Evolutionary conservation across 2,888 invertebrate genomes (phyloP).

Genomic region (Zaprionus lineosus): DNA sequence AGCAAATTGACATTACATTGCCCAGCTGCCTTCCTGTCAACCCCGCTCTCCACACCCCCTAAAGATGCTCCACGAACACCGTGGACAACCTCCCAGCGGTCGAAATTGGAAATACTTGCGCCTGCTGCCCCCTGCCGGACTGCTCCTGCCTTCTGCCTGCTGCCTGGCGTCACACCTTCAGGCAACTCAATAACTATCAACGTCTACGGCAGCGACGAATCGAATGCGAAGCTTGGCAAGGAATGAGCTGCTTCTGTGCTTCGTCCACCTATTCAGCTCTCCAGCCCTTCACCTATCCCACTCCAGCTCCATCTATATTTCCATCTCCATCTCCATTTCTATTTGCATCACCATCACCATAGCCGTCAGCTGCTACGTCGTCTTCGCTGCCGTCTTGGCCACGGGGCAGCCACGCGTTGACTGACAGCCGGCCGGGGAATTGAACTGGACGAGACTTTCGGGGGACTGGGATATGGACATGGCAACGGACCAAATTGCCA

Average conservation of each 20-base stretch:
- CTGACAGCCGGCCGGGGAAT: constrained; percentile 65
- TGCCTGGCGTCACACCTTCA: constrained; percentile 6
- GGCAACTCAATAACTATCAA: constrained; percentile 77
- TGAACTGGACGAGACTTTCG: constrained; percentile 42
- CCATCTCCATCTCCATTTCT: too few species aligned
- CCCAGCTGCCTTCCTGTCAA: constrained; percentile 43
- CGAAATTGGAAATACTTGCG: constrained; percentile 56
- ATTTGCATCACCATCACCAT: too few species aligned
- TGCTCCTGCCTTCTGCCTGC: constrained; percentile 22
- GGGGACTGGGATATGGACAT: constrained; percentile 9
- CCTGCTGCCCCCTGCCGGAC: constrained; percentile 7
- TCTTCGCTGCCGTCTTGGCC: constrained; percentile 35
- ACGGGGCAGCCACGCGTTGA: constrained; percentile 64
- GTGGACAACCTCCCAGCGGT: too few species aligned
- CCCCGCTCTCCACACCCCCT: not conserved
- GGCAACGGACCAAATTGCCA: constrained; percentile 3
- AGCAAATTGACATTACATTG: constrained; percentile 79
- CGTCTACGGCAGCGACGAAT: constrained; percentile 66
- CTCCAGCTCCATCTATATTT: not conserved
- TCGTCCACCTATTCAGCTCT: too few species aligned
- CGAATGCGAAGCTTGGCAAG: constrained; percentile 56
- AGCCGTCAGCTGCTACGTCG: too few species aligned
- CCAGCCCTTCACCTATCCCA: not conserved
- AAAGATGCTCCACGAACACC: not conserved
- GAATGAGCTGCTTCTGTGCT: constrained; percentile 16